Evolutionary conservation across 2,888 invertebrate species (phyloP), one percentile per base, ranked within the genome.

Genomic region (Tupiocoris notatus): DNA sequence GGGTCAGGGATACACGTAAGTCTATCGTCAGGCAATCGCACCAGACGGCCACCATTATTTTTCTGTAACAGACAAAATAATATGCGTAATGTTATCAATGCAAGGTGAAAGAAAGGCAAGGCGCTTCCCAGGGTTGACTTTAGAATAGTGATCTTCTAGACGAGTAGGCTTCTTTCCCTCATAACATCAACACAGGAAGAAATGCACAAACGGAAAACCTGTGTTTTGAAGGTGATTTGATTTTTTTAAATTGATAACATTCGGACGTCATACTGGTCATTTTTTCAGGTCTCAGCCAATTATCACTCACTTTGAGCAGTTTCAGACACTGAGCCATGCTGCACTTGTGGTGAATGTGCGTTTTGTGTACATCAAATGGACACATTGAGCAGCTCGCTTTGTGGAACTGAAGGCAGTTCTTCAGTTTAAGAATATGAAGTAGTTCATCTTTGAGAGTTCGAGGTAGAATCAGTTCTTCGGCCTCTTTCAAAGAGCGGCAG

Each of bases 281-380:
- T n/a, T n/a, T n/a, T n/a, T n/a, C n/a, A n/a, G n/a, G n/a, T n/a
- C n/a, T n/a, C n/a, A n/a, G n/a, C n/a, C n/a, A n/a, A n/a, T n/a
- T n/a, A n/a, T 39, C 39, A 18, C 73, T 54, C 21, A 73, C 73
- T 63, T 73, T 73, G 6, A 73, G 23, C 39, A 73, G n/a, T 7
- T 54, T 73, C 6, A 73, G 39, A 54, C 73, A 73, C 9, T 22
- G 25, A 17, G 39, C 23, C 54, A 73, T 62, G 39, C 16, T 39
- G 63, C 73, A 73, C 23, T 63, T 62, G 54, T 73, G 73, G n/a
- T 24, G 54, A 12, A 73, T 20, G 39, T 73, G 73, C 18, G 63
- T 25, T 20, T 73, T 73, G 57, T 73, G 73, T 12, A 73, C 25
- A 21, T 73, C 73, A 16, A 57, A 73, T 0, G 73, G 73, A 21